Evolutionary conservation across 1,140 invertebrate species (phyloP).

Genomic region (Pomacea maculata): DNA sequence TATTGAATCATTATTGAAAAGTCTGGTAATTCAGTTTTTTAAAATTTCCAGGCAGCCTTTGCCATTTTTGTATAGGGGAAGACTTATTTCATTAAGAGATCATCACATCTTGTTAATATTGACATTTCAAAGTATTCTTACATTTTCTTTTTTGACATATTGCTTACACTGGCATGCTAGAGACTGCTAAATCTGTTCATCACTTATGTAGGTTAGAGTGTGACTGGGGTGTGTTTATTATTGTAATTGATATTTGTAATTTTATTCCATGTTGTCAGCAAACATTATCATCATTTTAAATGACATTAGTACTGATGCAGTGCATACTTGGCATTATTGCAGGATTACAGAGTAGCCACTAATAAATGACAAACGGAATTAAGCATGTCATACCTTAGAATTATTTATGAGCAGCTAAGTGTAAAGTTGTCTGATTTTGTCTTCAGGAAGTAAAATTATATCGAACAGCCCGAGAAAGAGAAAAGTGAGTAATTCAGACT

Average conservation of each 20-base stretch:
- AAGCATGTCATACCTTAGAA: too few relatives aligned
- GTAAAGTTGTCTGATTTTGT: conserved; percentile 14
- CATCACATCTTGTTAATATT: too few relatives aligned
- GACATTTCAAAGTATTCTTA: neutral
- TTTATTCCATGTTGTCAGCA: too few relatives aligned
- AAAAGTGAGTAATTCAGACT: conserved; percentile 76
- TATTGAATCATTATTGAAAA: neutral
- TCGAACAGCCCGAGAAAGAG: conserved; percentile 91
- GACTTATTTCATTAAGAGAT: too few relatives aligned
- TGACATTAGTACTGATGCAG: too few relatives aligned
- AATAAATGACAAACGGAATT: neutral
- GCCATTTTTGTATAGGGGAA: neutral
- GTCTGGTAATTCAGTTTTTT: neutral
- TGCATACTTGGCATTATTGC: too few relatives aligned
- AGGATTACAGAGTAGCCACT: too few relatives aligned
- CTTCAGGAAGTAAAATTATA: conserved; percentile 85
- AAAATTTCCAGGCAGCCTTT: neutral
- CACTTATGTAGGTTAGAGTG: neutral
- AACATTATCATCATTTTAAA: too few relatives aligned
- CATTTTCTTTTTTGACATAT: too few relatives aligned
- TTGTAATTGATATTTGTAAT: too few relatives aligned
- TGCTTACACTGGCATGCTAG: neutral
- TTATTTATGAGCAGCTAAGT: neutral
- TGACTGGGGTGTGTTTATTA: too few relatives aligned
- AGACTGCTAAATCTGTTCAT: neutral